Conservation (phyloP, 1,140 invertebrate genomes). For the Drosophila ambigua region DNA sequence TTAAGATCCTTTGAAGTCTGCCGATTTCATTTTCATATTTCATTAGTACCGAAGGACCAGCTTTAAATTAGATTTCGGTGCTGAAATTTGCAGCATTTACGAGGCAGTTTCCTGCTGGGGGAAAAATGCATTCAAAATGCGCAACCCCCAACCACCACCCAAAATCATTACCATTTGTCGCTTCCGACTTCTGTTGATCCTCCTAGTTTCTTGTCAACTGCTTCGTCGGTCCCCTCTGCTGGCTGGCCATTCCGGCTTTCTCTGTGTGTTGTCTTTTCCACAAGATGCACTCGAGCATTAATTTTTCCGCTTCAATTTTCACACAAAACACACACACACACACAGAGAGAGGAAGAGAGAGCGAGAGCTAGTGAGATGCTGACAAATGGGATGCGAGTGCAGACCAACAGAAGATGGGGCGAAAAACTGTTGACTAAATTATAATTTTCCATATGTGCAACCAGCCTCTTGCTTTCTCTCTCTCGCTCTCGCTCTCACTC, state of each 20-base stretch:
- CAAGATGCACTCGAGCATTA: constrained; percentile 73
- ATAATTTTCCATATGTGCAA: constrained; percentile 71
- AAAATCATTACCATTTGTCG: constrained; percentile 7
- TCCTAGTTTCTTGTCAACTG: constrained; percentile 53
- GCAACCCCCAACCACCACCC: background rate
- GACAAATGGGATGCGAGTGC: constrained; percentile 1
- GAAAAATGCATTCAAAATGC: constrained; percentile 33
- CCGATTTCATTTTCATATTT: constrained; percentile 17
- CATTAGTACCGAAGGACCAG: background rate
- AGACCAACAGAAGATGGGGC: background rate
- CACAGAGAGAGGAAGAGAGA: background rate
- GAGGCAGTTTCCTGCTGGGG: constrained; percentile 6
- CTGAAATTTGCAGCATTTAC: background rate
- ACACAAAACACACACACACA: constrained; percentile 48
- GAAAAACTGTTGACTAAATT: constrained; percentile 70
- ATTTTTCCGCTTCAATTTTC: constrained; percentile 79
- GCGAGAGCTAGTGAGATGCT: background rate
- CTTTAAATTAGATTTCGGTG: background rate
- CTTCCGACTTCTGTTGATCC: constrained; percentile 46
- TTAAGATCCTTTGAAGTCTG: constrained; percentile 28
- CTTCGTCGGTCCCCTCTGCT: constrained; percentile 21
- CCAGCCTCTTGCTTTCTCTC: constrained; percentile 5
- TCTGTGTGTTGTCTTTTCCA: constrained; percentile 70
- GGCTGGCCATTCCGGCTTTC: constrained; percentile 5
- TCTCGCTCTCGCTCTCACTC: background rate